These are phyloP conservation scores for Trichonephila clavata DNA, from an alignment of 1,140 invertebrate species.

Conservation along the genomic window DNA sequence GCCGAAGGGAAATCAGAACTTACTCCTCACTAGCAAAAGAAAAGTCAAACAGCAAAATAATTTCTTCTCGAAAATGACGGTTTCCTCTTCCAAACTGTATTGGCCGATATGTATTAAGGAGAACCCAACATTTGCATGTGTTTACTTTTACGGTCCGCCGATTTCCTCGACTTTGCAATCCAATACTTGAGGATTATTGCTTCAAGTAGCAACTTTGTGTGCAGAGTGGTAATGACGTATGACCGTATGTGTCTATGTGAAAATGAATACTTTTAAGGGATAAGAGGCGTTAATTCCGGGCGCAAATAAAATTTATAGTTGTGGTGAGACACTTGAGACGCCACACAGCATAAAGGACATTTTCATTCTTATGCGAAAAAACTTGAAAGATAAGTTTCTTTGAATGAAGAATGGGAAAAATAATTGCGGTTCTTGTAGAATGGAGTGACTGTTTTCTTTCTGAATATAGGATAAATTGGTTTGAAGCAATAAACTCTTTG, in stretches of 20 bases:
- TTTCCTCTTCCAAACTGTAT: slow-evolving; percentile 58
- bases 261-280: not conserved
- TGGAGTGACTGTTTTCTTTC: too few species aligned
- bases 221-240: not conserved
- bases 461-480: too few species aligned
- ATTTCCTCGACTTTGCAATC: slow-evolving; percentile 39
- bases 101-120: slow-evolving; percentile 38
- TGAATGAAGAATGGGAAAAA: too few species aligned
- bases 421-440: too few species aligned
- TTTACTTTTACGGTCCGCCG: slow-evolving; percentile 47
- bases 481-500: too few species aligned
- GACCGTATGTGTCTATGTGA: slow-evolving; percentile 4
- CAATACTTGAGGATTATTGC: slow-evolving; percentile 25
- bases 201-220: slow-evolving; percentile 20
- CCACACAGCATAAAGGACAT: too few species aligned
- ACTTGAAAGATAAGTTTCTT: too few species aligned
- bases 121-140: slow-evolving; percentile 39
- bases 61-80: slow-evolving; percentile 63
- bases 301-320: not conserved
- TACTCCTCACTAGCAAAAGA: slow-evolving; percentile 30
- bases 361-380: too few species aligned
- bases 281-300: not conserved
- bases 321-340: not conserved
- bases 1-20: slow-evolving; percentile 68
- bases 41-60: slow-evolving; percentile 70